Percentiles rank a stretch among this genome's conserved stretches.
Evolutionary conservation across 2,797 vertebrate genomes (phyloP).

Genomic region (Microctenopoma stevenorrisi): DNA sequence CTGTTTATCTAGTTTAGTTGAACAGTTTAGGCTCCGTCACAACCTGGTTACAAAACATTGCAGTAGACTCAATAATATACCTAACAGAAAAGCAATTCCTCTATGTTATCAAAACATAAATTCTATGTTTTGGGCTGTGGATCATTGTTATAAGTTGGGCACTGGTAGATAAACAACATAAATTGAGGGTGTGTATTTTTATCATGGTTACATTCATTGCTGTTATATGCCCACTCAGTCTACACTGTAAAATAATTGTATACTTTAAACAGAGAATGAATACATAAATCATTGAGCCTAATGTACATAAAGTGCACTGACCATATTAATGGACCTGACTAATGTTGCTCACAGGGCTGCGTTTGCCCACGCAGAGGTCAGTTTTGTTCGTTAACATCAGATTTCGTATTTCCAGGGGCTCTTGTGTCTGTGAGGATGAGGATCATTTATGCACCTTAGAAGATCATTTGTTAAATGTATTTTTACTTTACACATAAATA

Average conservation of each 20-base stretch:
- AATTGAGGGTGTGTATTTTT: conserved; percentile 8
- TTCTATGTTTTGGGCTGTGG: not conserved
- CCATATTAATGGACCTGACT: conserved; percentile 4
- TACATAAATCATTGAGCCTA: conserved; percentile 18
- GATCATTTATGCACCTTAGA: not conserved
- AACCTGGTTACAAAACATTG: not conserved
- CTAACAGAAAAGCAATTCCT: not conserved
- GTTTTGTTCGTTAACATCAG: not conserved
- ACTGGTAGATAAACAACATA: not conserved
- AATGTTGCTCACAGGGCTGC: not conserved
- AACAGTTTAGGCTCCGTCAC: not conserved
- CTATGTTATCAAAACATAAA: not conserved
- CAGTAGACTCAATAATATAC: not conserved
- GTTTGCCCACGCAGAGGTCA: conserved; percentile 13
- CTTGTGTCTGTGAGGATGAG: not conserved
- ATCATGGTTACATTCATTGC: conserved; percentile 17
- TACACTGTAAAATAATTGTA: not conserved
- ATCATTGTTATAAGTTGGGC: conserved; percentile 9
- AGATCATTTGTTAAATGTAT: conserved; percentile 44
- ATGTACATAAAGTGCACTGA: conserved; percentile 23
- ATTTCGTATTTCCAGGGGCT: conserved; percentile 4
- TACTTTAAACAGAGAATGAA: conserved; percentile 18
- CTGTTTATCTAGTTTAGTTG: not conserved
- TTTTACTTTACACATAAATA: not conserved
- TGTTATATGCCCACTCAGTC: not conserved